A percentile compares a stretch with the other conserved stretches of the same genome.
phyloP scores from a whole-genome alignment of 2,888 invertebrate genomes.

The Orgyia antiqua region DNA sequence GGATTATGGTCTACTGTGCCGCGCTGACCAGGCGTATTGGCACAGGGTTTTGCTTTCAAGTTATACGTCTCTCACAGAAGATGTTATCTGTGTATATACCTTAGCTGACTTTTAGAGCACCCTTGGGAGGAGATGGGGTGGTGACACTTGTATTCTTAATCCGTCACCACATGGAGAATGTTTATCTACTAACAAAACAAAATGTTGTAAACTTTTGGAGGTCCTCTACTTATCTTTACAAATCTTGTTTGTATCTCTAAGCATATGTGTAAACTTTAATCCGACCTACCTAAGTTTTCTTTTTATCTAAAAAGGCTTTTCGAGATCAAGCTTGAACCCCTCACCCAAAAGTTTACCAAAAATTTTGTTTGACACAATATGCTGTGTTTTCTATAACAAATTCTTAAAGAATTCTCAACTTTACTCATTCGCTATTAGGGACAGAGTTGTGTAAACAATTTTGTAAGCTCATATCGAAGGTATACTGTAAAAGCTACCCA shows the following conservation, averaged over 20 bases:
- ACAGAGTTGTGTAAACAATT: conserved; percentile 2
- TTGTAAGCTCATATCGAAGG: conserved; percentile 9
- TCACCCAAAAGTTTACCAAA: conserved; percentile 28
- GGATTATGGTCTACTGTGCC: too few species aligned
- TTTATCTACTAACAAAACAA: too few species aligned
- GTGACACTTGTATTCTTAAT: too few species aligned
- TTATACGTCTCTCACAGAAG: too few species aligned
- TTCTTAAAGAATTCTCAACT: conserved; percentile 4
- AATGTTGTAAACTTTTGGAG: neutral
- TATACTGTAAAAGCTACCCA: conserved; percentile 12
- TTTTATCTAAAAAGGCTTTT: conserved; percentile 26
- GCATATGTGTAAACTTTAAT: conserved; percentile 18
- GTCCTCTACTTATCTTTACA: conserved; percentile 1
- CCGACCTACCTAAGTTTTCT: conserved; percentile 18
- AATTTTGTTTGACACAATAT: conserved; percentile 7
- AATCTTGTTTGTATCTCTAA: conserved; percentile 5
- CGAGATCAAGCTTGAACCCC: conserved; percentile 26
- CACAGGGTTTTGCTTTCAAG: too few species aligned
- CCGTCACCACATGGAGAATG: too few species aligned
- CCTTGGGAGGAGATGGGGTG: too few species aligned
- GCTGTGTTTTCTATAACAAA: conserved; percentile 3
- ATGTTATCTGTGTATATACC: too few species aligned
- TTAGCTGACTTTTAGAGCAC: too few species aligned
- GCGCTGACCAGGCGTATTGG: too few species aligned
- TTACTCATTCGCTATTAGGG: rapidly evolving